Evolutionary conservation across 2,113 vertebrate genomes (phyloP), one percentile per base, ranked within the genome.

Genomic region (Gallinago paraguaiae): DNA sequence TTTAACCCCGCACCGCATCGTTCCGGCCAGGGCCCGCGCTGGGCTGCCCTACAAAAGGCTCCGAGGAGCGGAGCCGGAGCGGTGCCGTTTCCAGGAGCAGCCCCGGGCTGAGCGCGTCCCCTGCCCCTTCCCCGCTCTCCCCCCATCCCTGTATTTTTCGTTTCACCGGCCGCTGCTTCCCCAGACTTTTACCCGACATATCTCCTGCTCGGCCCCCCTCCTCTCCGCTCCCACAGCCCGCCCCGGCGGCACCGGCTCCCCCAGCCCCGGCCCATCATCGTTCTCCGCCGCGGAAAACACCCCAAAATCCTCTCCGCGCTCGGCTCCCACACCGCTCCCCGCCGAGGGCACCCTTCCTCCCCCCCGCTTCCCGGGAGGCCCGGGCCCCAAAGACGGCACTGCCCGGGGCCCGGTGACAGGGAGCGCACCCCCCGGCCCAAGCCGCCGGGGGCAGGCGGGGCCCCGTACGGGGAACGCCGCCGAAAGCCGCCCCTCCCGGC

Each of bases 341-440:
- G 22, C 48, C 22, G 48, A 50, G 48, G 11, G 8, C 45, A 17
- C 43, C 43, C 43, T 16, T 22, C 35, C 37, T 30, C n/a, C 23
- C 51, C 51, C 20, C 46, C 18, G 63, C 81, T 59, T 67, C 75
- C 31, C 68, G 33, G 51, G 63, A 93, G 94, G 91, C 69, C 91
- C 82, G 24, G 50, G 82, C 31, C 91, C 39, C 93, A 53, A n/a
- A 60, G 78, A 54, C n/a, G 87, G 86, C 91, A 87, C 54, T 70
- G 87, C 86, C 82, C 46, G 65, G 60, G 76, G 53, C 85, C 35
- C 59, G 91, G 87, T 95, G 94, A 87, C 91, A 93, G 63, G 51
- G 68, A 48, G 30, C 17, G 56, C 65, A 27, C 70, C 64, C 61
- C 43, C 12, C 22, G 3, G 28, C 65, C 72, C 12, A 31, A 41